Evolutionary conservation across 2,113 vertebrate genomes (phyloP).

Genomic region (Xiphophorus hellerii): DNA sequence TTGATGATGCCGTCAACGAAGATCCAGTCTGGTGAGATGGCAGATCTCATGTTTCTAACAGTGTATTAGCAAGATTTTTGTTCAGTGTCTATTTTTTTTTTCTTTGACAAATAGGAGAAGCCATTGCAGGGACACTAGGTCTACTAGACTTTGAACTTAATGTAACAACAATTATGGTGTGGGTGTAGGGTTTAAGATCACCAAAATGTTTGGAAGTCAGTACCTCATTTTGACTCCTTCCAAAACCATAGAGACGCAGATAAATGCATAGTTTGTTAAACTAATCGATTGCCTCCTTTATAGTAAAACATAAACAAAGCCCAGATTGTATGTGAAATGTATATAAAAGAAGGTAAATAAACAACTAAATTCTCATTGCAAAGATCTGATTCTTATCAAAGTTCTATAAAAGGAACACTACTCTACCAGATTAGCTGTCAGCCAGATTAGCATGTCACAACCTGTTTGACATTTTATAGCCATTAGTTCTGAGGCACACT

Average conservation of each 20-base stretch:
- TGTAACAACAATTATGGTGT: not conserved
- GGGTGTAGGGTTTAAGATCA: not conserved
- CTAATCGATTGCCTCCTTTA: not conserved
- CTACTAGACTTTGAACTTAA: not conserved
- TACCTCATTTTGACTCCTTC: not conserved
- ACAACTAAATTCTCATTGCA: too few species aligned
- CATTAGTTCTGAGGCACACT: not conserved
- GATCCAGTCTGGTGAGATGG: conserved; percentile 93
- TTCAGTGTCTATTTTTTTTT: not conserved
- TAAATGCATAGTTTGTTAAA: too few species aligned
- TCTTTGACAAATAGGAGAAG: not conserved
- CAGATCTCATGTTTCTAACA: not conserved
- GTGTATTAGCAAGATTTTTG: not conserved
- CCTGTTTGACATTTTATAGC: not conserved
- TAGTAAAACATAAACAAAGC: not conserved
- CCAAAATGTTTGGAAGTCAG: not conserved
- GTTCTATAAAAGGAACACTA: not conserved
- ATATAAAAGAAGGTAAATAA: too few species aligned
- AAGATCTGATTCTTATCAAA: too few species aligned
- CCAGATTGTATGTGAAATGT: not conserved
- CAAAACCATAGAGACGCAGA: too few species aligned
- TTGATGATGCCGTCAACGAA: conserved; percentile 87
- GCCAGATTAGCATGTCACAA: not conserved
- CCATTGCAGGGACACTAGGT: not conserved
- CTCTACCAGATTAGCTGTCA: not conserved